Base-by-base conservation (phyloP, 2,797 vertebrate genomes). In the Lithobates sylvaticus region DNA sequence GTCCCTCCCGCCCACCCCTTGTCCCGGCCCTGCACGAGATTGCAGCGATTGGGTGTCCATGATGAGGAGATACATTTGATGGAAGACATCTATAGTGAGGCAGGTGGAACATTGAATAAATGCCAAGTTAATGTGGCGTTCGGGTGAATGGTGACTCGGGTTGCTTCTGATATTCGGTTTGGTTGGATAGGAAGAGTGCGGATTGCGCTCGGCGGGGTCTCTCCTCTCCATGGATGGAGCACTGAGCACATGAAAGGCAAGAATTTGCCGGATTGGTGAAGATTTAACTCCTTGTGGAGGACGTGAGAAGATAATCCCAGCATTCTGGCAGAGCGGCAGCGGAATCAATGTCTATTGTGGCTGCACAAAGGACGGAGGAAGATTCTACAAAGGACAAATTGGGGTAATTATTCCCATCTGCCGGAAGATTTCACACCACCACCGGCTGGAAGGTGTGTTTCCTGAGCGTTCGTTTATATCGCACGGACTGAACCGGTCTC, bases 281-380 rank as follows among this genome's bases (percentile, higher is more conserved):
- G 61, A 5, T 65, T 65, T 65, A 65, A 26, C 58, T 64, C 58
- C 8, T 64, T 64, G 47, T n/a, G 10, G 58, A 64, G 18, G 18
- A 64, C n/a, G 2, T 3, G 61, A 54, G 50, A 54, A 54, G 50
- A 54, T 54, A 23, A 65, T 65, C 61, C 23, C n/a, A 1, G 6
- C 13, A 36, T 36, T 39, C n/a, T 73, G 21, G 36, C 39, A 73
- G 21, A 73, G 36, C 23, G 9, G 9, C 58, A 76, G 44, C 72
- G 3, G 36, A 74, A 85, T 78, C 76, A 84, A 84, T 76, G 83
- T 71, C 76, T 73, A 71, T 81, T 80, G 42, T 69, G 4, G 13
- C 32, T 1, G 34, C 67, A 78, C 67, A 78, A 84, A 61, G 50
- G 83, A 78, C 8, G 47, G 36, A 12, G 4, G 18, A 21, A 54